Evolutionary conservation across 2,113 vertebrate species (phyloP).

Genomic region (Myrmecobius fasciatus): DNA sequence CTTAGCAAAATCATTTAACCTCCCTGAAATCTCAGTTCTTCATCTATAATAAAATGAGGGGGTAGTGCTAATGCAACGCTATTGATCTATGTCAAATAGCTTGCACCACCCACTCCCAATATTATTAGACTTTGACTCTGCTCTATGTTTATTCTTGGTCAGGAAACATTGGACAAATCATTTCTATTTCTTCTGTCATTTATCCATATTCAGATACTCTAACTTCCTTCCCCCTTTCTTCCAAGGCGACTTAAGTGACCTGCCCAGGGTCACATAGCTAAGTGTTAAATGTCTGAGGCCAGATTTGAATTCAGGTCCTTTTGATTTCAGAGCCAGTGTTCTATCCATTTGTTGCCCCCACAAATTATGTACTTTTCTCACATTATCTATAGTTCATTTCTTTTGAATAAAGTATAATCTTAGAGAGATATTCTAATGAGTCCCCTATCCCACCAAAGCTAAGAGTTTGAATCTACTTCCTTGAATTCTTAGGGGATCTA

Average conservation of each 20-base stretch:
- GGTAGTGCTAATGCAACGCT: neutral
- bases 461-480: no score
- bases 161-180: neutral
- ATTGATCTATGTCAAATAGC: neutral
- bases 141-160: neutral
- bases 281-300: no score
- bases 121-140: neutral
- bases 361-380: neutral
- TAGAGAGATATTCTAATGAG: no score
- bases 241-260: no score
- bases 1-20: neutral
- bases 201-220: neutral
- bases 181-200: neutral
- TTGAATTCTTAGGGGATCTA: no score
- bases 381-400: neutral
- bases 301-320: no score
- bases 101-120: neutral
- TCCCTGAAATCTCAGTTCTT: neutral
- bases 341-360: no score
- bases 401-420: no score
- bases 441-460: no score
- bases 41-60: neutral
- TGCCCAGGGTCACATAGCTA: no score
- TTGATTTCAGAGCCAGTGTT: no score
- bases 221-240: no score